phyloP scores from a whole-genome alignment of 2,888 invertebrate genomes.

The Panzeria rudis region DNA sequence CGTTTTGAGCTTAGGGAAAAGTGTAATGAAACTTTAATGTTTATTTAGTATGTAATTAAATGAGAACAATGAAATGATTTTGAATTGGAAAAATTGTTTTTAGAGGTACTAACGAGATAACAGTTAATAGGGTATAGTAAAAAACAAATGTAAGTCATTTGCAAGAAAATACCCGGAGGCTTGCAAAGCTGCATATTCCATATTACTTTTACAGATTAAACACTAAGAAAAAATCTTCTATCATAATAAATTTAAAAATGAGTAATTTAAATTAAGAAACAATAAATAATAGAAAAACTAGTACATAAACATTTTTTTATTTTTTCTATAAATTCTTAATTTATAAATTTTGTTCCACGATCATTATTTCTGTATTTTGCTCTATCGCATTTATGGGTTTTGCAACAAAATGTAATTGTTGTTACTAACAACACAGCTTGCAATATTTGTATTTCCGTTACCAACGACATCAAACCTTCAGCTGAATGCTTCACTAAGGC shows the following conservation, averaged over 20 bases:
- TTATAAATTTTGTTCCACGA: background rate
- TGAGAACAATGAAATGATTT: background rate
- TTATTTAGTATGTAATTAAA: conserved; percentile 33
- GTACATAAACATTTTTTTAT: background rate
- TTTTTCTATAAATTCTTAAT: conserved; percentile 4
- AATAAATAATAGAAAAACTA: background rate
- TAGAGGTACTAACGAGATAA: too few species aligned
- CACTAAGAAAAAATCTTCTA: too few species aligned
- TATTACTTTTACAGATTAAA: too few species aligned
- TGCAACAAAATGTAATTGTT: conserved; percentile 61
- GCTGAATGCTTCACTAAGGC: conserved; percentile 62
- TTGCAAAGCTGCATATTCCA: background rate
- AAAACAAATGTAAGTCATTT: too few species aligned
- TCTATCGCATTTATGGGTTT: conserved; percentile 53
- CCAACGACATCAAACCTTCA: conserved; percentile 61
- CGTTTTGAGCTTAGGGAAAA: conserved; percentile 19
- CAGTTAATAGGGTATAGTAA: too few species aligned
- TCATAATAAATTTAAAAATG: background rate
- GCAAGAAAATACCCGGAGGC: background rate
- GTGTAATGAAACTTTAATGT: conserved; percentile 46
- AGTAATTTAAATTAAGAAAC: background rate
- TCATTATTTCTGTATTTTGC: background rate
- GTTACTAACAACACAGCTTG: conserved; percentile 50
- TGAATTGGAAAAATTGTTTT: background rate
- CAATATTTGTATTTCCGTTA: conserved; percentile 56